Evolutionary conservation across 2,797 vertebrate genomes (phyloP), one percentile per base, ranked within the genome.

Genomic region (Nannoperca australis): DNA sequence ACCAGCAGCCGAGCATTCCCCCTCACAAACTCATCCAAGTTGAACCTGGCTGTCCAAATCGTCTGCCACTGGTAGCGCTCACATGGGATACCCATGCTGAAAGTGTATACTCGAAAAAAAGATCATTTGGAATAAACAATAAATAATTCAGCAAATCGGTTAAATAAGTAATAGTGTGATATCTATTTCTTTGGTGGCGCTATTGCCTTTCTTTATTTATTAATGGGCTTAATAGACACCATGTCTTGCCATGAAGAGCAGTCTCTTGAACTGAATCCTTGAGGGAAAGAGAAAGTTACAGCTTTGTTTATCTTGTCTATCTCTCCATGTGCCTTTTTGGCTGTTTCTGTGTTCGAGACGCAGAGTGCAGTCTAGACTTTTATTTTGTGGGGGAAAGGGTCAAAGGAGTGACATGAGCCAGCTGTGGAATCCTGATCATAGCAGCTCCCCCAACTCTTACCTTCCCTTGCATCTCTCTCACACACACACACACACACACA

Each of bases 131-230:
- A 94, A 95, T 95, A 95, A 94, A 94, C 92, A 93, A 91, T 95
- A 90, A 95, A 95, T 95, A 88, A 95, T 95, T 95, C 88, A 95
- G 81, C 53, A 32, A 73, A 67, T 73, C 18, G 49, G 88, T 93
- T 95, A 90, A 95, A 95, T 95, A 95, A 95, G 91, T 95, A 93
- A 95, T 94, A 92, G 85, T 87, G 89, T 84, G 90, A 93, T 94
- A 94, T 95, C 93, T 93, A 92, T 93, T 93, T 92, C 93, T 94
- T 94, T 93, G 90, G 90, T 92, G 93, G 91, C 84, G 67, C 93
- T 92, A 94, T 93, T 92, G 92, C 90, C 87, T 91, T 87, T 85
- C 89, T 89, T 94, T 92, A 94, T 80, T 94, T 93, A 93, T 94
- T 95, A 84, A 95, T 94, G 85, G 84, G 34, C 76, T 91, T 92